phyloP scores from a whole-genome alignment of 2,113 vertebrate species.

The Seriola dumerili region DNA sequence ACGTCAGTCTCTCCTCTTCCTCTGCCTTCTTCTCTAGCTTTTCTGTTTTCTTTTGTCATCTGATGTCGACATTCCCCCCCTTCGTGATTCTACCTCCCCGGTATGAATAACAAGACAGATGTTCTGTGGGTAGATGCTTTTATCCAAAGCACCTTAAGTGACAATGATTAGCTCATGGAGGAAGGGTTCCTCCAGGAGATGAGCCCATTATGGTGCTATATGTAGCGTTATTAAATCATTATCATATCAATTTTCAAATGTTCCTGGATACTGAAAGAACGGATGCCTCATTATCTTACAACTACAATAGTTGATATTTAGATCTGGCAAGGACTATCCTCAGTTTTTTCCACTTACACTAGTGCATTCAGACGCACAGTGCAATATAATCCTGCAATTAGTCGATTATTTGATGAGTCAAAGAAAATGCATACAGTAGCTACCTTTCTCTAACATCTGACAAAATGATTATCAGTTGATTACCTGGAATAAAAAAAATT shows the following conservation, averaged over 20 bases:
- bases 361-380: neutral
- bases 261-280: neutral
- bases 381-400: neutral
- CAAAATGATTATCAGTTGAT: neutral
- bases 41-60: conserved; percentile 49
- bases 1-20: conserved; percentile 29
- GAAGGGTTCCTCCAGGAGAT: neutral
- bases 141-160: conserved; percentile 39
- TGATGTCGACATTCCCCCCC: conserved; percentile 9
- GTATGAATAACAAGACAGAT: conserved; percentile 48
- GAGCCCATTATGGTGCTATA: conserved; percentile 4
- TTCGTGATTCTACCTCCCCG: conserved; percentile 31
- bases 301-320: neutral
- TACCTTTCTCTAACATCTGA: neutral
- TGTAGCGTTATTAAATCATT: conserved; percentile 32
- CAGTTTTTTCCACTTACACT: too few species aligned
- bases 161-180: conserved; percentile 3
- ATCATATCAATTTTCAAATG: conserved; percentile 1
- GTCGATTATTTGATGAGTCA: neutral
- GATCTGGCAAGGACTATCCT: too few species aligned
- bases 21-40: conserved; percentile 15
- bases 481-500: too few species aligned
- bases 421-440: neutral
- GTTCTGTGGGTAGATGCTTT: conserved; percentile 39
- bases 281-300: neutral